These are phyloP conservation scores for Athene noctua DNA, from an alignment of 2,113 vertebrate genomes.

Conservation along the genomic window DNA sequence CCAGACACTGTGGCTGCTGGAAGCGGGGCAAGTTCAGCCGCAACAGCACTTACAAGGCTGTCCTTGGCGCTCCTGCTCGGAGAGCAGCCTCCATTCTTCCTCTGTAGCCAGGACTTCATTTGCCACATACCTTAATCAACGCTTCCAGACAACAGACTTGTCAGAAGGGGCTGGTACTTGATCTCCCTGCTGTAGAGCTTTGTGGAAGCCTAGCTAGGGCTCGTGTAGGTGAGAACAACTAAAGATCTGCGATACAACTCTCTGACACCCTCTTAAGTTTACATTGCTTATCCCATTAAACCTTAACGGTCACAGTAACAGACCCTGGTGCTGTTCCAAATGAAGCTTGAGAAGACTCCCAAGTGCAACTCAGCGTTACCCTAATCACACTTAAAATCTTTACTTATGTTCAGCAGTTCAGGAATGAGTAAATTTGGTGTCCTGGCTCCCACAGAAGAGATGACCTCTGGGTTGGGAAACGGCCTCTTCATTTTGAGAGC, in stretches of 20 bases:
- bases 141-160: fast-evolving
- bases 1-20: fast-evolving
- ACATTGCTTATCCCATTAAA: background rate
- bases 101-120: background rate
- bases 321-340: background rate
- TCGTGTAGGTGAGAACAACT: background rate
- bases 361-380: background rate
- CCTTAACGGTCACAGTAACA: fast-evolving
- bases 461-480: background rate
- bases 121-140: background rate
- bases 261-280: background rate
- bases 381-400: background rate
- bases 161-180: background rate
- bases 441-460: background rate
- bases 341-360: background rate
- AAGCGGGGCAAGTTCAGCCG: background rate
- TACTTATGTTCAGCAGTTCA: background rate
- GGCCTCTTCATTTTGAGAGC: background rate
- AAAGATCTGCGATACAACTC: fast-evolving
- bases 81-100: background rate
- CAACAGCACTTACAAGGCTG: fast-evolving
- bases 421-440: fast-evolving
- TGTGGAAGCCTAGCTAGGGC: background rate
- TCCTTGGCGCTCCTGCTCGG: background rate
- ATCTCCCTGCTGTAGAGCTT: background rate